Conservation (phyloP, 1,140 invertebrate species). For the Coptotermes formosanus region DNA sequence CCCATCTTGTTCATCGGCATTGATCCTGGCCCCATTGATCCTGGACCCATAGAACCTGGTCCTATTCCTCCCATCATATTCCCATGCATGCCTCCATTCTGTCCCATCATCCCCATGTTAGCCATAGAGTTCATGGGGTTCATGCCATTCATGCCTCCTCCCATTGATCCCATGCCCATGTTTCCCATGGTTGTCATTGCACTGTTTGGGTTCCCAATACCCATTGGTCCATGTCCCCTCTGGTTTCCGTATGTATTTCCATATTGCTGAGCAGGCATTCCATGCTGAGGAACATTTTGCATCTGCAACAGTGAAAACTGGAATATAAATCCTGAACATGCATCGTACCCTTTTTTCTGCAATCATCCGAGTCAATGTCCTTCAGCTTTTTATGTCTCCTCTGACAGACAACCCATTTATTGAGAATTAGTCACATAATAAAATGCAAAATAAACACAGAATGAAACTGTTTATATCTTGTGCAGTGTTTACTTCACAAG, state of each 20-base stretch:
- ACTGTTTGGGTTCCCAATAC: constrained; percentile 49
- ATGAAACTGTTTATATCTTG: no score
- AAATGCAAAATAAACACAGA: no score
- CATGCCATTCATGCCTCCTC: constrained; percentile 43
- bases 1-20: constrained; percentile 52
- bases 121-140: constrained; percentile 60
- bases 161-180: constrained; percentile 41
- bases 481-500: no score
- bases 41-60: constrained; percentile 41
- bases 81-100: constrained; percentile 54
- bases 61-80: constrained; percentile 57
- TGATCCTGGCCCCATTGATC: constrained; percentile 47
- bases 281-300: constrained; percentile 49
- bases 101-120: constrained; percentile 64
- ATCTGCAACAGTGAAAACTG: constrained; percentile 38
- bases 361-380: not conserved
- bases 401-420: no score
- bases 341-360: not conserved
- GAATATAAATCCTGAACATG: constrained; percentile 33
- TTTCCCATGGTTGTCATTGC: constrained; percentile 40
- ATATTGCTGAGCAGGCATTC: constrained; percentile 49
- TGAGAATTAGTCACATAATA: no score
- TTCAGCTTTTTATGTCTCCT: not conserved
- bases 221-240: constrained; percentile 51
- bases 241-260: constrained; percentile 55